These are phyloP conservation scores for Planiliza haematocheilus DNA, from an alignment of 2,113 vertebrate species.

Conservation along the genomic window DNA sequence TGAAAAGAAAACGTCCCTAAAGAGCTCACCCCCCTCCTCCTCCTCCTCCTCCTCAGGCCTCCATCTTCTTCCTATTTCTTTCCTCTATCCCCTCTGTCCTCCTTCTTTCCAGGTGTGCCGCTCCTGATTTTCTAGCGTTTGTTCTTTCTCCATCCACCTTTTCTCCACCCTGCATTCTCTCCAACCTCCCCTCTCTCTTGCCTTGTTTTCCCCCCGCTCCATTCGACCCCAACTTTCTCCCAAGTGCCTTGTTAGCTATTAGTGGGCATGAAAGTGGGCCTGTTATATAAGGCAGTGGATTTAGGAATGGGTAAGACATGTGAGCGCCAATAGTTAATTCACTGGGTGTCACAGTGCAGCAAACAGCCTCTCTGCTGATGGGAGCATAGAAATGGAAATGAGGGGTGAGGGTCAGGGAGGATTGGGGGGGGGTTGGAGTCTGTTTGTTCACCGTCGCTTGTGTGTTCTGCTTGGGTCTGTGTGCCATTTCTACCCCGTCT, in stretches of 20 bases:
- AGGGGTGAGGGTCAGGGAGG: slow-evolving; percentile 63
- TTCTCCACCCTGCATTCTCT: slow-evolving; percentile 23
- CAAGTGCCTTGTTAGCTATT: slow-evolving; percentile 49
- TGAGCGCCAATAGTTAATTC: slow-evolving; percentile 65
- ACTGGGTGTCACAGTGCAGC: slow-evolving; percentile 58
- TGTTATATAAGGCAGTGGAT: slow-evolving; percentile 72
- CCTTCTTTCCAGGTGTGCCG: not conserved
- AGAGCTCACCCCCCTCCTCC: slow-evolving; percentile 9
- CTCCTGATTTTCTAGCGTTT: slow-evolving; percentile 29
- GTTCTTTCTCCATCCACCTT: slow-evolving; percentile 20
- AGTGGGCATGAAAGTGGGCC: slow-evolving; percentile 63
- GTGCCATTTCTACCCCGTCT: slow-evolving; percentile 28
- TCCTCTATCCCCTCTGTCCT: not conserved
- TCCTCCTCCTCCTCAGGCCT: slow-evolving; percentile 1
- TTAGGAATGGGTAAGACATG: slow-evolving; percentile 51
- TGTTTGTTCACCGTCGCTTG: slow-evolving; percentile 48
- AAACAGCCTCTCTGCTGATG: slow-evolving; percentile 56
- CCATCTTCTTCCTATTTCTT: not conserved
- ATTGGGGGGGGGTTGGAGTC: slow-evolving; percentile 17
- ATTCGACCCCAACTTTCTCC: slow-evolving; percentile 41
- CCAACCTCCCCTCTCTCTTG: slow-evolving; percentile 14
- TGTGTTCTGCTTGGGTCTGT: slow-evolving; percentile 39
- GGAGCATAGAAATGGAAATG: slow-evolving; percentile 77
- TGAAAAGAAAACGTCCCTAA: slow-evolving; percentile 43
- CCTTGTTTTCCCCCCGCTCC: slow-evolving; percentile 32